Evolutionary conservation across 2,797 vertebrate genomes (phyloP).

Genomic region (Artibeus lituratus): DNA sequence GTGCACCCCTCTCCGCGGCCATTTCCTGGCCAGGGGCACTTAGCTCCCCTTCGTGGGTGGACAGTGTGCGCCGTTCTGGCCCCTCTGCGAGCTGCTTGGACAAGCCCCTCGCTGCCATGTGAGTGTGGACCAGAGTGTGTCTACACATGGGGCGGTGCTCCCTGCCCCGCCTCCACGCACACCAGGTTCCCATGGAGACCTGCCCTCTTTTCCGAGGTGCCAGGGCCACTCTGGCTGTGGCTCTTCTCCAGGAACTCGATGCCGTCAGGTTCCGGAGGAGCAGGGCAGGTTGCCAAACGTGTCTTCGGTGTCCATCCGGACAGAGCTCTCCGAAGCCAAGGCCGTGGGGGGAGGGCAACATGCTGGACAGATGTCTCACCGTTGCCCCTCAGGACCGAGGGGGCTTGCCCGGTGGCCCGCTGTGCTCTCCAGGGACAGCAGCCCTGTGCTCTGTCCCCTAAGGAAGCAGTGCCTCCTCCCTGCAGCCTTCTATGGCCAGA

Average conservation of each 20-base stretch:
- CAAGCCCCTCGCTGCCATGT: accelerated
- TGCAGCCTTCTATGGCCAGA: background rate
- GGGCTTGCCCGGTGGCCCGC: background rate
- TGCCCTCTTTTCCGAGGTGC: background rate
- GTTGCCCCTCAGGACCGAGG: too few relatives aligned
- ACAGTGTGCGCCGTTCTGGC: accelerated
- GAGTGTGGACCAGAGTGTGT: too few relatives aligned
- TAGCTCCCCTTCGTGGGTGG: accelerated
- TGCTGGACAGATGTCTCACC: accelerated
- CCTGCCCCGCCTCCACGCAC: accelerated
- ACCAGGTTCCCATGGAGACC: background rate
- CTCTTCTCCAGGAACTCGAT: background rate
- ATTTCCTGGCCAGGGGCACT: background rate
- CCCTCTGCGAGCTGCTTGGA: background rate
- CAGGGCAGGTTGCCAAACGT: accelerated
- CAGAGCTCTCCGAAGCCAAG: background rate
- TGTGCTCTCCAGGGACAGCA: background rate
- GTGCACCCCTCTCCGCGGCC: accelerated
- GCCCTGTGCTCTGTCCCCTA: background rate
- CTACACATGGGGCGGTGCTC: too few relatives aligned
- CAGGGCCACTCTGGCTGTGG: background rate
- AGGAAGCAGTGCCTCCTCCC: background rate
- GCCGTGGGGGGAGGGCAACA: accelerated
- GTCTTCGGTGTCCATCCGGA: background rate
- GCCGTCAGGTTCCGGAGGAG: background rate